Conservation (phyloP, 2,113 vertebrate genomes). For the Anas platyrhynchos region DNA sequence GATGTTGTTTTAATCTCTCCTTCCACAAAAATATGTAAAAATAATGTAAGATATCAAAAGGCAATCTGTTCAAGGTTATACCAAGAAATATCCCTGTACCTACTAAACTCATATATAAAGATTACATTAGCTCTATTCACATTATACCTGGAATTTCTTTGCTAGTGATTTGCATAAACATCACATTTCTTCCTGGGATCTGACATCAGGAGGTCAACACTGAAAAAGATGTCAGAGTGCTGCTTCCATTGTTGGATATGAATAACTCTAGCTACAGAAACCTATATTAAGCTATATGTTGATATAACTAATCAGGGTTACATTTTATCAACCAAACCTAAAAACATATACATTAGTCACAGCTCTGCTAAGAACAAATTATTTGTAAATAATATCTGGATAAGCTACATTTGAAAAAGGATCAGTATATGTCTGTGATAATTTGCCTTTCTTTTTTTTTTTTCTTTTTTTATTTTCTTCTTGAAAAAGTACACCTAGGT, state of each 20-base stretch:
- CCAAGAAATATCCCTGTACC: background rate
- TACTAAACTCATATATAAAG: background rate
- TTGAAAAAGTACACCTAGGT: background rate
- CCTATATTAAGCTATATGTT: background rate
- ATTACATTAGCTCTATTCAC: background rate
- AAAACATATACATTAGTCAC: background rate
- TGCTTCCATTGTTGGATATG: background rate
- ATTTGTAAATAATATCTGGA: background rate
- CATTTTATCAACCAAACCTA: background rate
- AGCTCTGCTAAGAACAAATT: background rate
- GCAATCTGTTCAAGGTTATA: background rate
- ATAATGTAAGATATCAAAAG: background rate
- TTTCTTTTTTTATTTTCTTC: background rate
- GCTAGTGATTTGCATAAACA: background rate
- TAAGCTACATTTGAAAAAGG: background rate
- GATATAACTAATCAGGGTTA: background rate
- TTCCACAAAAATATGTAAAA: background rate
- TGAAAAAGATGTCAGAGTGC: background rate
- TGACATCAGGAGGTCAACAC: background rate
- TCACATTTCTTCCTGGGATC: background rate
- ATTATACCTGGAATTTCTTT: background rate
- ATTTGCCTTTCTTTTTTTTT: background rate
- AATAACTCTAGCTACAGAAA: background rate
- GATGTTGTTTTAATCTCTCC: background rate
- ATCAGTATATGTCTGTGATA: background rate